Evolutionary conservation across 2,797 vertebrate genomes (phyloP).

Genomic region (Lithobates pipiens): DNA sequence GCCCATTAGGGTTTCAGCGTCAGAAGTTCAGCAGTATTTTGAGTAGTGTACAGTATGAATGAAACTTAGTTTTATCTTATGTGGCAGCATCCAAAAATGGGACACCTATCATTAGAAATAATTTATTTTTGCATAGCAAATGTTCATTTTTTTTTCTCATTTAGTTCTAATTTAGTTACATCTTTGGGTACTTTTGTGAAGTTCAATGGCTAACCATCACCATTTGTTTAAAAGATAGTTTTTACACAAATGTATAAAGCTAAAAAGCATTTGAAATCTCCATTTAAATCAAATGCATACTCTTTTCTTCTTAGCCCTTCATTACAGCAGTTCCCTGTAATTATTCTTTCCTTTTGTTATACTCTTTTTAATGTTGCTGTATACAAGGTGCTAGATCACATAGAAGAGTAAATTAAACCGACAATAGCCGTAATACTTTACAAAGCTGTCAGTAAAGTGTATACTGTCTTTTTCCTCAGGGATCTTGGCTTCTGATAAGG

Average conservation of each 20-base stretch:
- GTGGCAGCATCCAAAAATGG: too few species aligned
- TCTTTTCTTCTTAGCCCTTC: background rate
- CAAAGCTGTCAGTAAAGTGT: conserved; percentile 61
- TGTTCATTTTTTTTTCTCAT: too few species aligned
- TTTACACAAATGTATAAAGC: background rate
- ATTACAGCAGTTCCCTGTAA: conserved; percentile 13
- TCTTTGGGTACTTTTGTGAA: background rate
- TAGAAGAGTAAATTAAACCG: conserved; percentile 68
- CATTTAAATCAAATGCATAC: background rate
- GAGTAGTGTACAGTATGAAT: too few species aligned
- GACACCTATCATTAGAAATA: too few species aligned
- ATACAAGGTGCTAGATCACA: conserved; percentile 69
- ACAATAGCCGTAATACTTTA: conserved; percentile 64
- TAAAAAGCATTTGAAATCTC: background rate
- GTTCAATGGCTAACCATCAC: background rate
- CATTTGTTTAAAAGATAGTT: background rate
- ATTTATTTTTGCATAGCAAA: too few species aligned
- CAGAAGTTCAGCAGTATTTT: too few species aligned
- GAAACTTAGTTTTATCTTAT: too few species aligned
- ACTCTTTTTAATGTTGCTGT: conserved; percentile 67
- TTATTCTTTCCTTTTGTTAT: conserved; percentile 70
- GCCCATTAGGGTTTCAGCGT: too few species aligned
- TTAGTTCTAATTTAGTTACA: too few species aligned
- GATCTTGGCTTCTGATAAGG: conserved; percentile 55
- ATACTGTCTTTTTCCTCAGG: conserved; percentile 58